Evolutionary conservation across 2,113 vertebrate genomes (phyloP), one percentile per base, ranked within the genome.

Genomic region (Pao palembangensis): DNA sequence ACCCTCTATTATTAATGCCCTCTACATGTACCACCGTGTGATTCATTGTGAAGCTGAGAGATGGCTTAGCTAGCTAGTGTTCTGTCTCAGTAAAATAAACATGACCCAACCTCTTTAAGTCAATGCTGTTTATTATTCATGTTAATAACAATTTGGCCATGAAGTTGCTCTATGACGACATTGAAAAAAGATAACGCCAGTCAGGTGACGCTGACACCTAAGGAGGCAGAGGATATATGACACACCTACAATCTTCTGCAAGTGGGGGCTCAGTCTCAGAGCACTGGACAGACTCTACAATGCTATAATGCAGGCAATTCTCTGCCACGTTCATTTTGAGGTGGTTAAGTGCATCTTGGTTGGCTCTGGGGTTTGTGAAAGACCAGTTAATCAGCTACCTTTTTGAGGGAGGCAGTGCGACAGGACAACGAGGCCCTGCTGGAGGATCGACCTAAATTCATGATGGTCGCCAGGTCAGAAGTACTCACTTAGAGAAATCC

Each of bases 151-250:
- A 17, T 46, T 69, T n/a, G 49, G 71, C 19, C 65, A 98, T 98
- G 96, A 97, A 93, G 91, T 86, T 98, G 52, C 77, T 98, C 44
- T 88, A 93, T 61, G 97, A 95, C 82, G 93, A 95, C 74, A 92
- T 98, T 54, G 95, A 28, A 98, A 73, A 98, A 98, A 70, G 96
- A 98, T 73, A 93, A 94, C 58, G 90, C 93, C 43, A 95, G 96
- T 90, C 96, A 98, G 89, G 95, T 99, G 81, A 98, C 95, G 0
- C 90, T 99, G 73, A 85, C 98, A 25, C 95, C 96, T 0, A 95
- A 99, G 70, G 96, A 99, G 64, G 90, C 96, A 0, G 96, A 99
- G 84, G 96, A 99, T 77, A 98, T 99, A 93, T 98, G 96, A 96
- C 96, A 99, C 89, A 94, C 96, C 25, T 99, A 98, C 88, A 98